Base-by-base conservation (phyloP, 2,888 invertebrate genomes). In the Xylocampa areola region DNA sequence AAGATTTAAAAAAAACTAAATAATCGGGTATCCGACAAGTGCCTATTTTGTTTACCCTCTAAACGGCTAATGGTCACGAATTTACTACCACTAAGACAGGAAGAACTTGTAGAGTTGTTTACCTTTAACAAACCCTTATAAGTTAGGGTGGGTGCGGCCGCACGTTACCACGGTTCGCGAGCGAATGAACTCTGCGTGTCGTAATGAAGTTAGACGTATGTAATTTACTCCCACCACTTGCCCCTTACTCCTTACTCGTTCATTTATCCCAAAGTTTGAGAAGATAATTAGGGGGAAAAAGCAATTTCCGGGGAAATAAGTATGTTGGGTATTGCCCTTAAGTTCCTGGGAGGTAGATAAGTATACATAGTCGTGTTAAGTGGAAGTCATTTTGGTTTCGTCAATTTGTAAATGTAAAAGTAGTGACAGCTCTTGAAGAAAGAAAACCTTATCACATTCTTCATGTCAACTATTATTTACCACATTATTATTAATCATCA, bases 271-370 rank as follows among this genome's bases (percentile, higher is more conserved):
- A 81, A 85, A 85, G 81, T 85, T 66, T 84, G 72, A 80, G 80
- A 79, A 78, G 79, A 78, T 85, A 82, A 86, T 86, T 84, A 84
- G 77, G 74, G 65, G 71, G 74, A 76, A n/a, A n/a, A n/a, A 73
- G 79, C 73, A 80, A 80, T 79, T 82, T 79, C 55, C 65, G 35
- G 71, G 45, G 57, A 76, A 78, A 77, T 77, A 75, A 59, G 45
- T 36, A 23, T 52, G 51, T 25, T 6, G 41, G 33, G 39, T 52
- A 43, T 59, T 63, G 16, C 36, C 17, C 36, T 41, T 40, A 37
- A 41, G 51, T 32, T 27, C 17, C 41, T 37, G 45, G 19, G 37
- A 50, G 39, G 50, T 21, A 27, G 14, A 49, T 29, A 48, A 14
- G 44, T 5, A 37, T 1, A 13, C 8, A 23, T 14, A 23, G 8